phyloP scores from a whole-genome alignment of 2,113 vertebrate species.

The Pheucticus melanocephalus region DNA sequence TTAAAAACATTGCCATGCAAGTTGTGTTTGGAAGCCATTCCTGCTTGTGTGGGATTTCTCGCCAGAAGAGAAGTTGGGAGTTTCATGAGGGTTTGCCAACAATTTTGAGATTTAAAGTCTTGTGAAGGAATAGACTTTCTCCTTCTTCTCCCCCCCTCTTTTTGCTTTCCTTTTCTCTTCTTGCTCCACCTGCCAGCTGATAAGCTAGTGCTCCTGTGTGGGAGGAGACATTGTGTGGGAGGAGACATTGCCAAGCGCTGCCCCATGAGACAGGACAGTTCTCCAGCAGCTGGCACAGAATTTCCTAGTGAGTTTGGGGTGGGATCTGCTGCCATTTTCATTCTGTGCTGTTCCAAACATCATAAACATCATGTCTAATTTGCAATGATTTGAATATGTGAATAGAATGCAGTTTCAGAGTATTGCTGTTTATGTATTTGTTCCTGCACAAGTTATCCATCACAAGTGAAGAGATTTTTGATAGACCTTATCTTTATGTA shows the following conservation, averaged over 20 bases:
- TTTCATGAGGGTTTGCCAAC: neutral
- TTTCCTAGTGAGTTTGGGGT: neutral
- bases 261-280: neutral
- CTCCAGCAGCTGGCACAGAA: neutral
- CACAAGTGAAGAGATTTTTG: slow-evolving; percentile 20
- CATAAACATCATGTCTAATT: neutral
- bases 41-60: neutral
- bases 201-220: neutral
- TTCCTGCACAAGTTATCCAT: slow-evolving; percentile 19
- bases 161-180: neutral
- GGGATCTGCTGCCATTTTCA: neutral
- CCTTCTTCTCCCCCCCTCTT: rapidly evolving
- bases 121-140: neutral
- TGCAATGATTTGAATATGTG: neutral
- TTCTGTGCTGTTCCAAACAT: neutral
- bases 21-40: neutral
- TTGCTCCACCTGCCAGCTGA: neutral
- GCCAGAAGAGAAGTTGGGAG: neutral
- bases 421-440: neutral
- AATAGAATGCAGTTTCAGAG: neutral
- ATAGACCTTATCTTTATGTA: slow-evolving; percentile 42
- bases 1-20: neutral
- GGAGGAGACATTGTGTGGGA: neutral
- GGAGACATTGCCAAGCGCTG: neutral
- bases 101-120: neutral